phyloP scores from a whole-genome alignment of 2,888 invertebrate species.

The Xestia c-nigrum region DNA sequence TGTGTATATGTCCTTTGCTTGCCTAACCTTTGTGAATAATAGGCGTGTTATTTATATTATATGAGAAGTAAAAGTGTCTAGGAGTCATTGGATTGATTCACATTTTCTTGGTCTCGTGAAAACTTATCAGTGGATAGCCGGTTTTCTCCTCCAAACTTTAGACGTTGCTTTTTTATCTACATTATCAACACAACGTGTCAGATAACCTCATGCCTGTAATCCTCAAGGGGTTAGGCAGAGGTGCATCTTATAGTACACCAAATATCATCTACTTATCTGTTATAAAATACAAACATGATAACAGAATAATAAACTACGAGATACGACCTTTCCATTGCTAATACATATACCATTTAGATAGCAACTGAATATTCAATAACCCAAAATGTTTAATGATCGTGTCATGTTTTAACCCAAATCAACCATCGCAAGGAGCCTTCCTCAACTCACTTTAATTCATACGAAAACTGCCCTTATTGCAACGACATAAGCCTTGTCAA shows the following conservation, averaged over 20 bases:
- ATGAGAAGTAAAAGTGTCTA: no score
- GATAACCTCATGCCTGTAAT: no score
- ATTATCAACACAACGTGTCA: no score
- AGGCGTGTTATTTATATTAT: no score
- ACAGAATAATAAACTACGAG: neutral
- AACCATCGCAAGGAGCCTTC: neutral
- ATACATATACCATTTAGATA: neutral
- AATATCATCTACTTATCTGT: neutral
- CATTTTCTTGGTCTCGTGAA: neutral
- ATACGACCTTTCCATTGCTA: neutral
- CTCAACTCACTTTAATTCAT: constrained; percentile 44
- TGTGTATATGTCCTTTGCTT: neutral
- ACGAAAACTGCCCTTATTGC: neutral
- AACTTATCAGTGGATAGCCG: no score
- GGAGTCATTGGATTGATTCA: no score
- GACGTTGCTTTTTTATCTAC: no score
- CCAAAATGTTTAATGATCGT: constrained; percentile 13
- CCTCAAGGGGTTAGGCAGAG: no score
- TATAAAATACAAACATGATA: neutral
- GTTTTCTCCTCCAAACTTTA: no score
- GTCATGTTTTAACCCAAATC: neutral
- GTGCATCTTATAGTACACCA: no score
- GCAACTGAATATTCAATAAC: constrained; percentile 13
- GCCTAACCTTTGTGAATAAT: neutral
- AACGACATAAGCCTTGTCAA: neutral